Percentiles rank a stretch among this genome's conserved stretches.
Evolutionary conservation across 1,140 invertebrate species (phyloP).

Genomic region (Caenorhabditis tropicalis): DNA sequence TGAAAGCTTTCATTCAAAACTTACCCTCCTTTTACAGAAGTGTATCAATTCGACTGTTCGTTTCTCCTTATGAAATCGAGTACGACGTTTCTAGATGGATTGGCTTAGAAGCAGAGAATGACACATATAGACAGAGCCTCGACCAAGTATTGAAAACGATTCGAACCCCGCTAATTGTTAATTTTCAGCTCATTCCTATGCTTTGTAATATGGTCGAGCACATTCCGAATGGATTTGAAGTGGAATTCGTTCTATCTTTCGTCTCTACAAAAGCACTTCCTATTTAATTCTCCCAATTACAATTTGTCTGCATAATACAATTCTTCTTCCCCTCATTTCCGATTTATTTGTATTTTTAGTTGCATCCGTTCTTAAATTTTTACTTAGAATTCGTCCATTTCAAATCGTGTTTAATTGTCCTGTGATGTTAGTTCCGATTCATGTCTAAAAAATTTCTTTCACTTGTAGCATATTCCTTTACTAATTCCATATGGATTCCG

Average conservation of each 20-base stretch:
- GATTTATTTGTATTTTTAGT: background rate
- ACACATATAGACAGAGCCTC: conserved; percentile 39
- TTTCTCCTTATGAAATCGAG: conserved; percentile 32
- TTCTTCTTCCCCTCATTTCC: background rate
- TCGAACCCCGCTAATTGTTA: background rate
- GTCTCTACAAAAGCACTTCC: conserved; percentile 18
- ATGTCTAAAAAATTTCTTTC: background rate
- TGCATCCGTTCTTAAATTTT: background rate
- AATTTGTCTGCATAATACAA: background rate
- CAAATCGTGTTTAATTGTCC: background rate
- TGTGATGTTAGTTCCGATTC: background rate
- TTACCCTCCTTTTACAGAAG: background rate
- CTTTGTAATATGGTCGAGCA: conserved; percentile 35
- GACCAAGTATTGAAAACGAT: conserved; percentile 1
- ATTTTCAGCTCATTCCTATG: conserved; percentile 46
- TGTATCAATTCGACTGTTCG: conserved; percentile 36
- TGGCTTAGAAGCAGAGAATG: conserved; percentile 40
- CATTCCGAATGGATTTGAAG: conserved; percentile 29
- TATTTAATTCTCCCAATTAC: background rate
- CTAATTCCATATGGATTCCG: background rate
- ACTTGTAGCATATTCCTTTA: conserved; percentile 24
- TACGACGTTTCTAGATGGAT: conserved; percentile 50
- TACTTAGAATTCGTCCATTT: background rate
- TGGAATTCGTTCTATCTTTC: conserved; percentile 45
- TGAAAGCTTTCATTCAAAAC: background rate